Percentiles rank a stretch among this genome's conserved stretches.
Evolutionary conservation across 2,797 vertebrate genomes (phyloP).

Genomic region (Coregonus sp.): DNA sequence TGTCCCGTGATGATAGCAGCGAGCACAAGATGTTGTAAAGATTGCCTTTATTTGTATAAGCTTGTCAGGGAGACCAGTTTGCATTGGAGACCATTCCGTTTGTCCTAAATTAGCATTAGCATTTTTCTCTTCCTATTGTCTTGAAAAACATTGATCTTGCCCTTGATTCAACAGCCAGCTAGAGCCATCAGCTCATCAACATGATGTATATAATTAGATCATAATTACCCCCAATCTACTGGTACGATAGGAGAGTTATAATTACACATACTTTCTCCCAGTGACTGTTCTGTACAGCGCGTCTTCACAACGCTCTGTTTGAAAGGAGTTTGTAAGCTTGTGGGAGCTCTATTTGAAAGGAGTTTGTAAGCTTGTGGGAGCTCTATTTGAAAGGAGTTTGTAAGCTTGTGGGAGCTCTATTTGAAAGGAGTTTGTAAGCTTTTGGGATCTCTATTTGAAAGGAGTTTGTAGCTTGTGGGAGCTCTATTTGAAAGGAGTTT

Average conservation of each 20-base stretch:
- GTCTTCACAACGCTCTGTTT: not conserved
- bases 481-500: not conserved
- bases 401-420: no score
- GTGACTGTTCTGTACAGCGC: not conserved
- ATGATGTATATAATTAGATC: not conserved
- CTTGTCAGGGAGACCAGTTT: no score
- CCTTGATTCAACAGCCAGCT: not conserved
- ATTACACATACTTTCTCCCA: conserved; percentile 6
- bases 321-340: not conserved
- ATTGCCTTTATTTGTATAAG: no score
- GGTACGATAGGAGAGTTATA: not conserved
- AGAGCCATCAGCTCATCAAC: not conserved
- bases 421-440: no score
- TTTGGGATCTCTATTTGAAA: no score
- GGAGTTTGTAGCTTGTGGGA: no score
- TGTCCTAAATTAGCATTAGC: not conserved
- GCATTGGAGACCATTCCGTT: not conserved
- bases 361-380: no score
- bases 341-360: no score
- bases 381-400: no score
- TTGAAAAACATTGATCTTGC: not conserved
- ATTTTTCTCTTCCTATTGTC: not conserved
- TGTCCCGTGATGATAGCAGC: not conserved
- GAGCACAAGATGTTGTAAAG: no score
- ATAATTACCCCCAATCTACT: conserved; percentile 3